Evolutionary conservation across 2,888 invertebrate genomes (phyloP), one percentile per base, ranked within the genome.

Genomic region (Apamea epomidion): DNA sequence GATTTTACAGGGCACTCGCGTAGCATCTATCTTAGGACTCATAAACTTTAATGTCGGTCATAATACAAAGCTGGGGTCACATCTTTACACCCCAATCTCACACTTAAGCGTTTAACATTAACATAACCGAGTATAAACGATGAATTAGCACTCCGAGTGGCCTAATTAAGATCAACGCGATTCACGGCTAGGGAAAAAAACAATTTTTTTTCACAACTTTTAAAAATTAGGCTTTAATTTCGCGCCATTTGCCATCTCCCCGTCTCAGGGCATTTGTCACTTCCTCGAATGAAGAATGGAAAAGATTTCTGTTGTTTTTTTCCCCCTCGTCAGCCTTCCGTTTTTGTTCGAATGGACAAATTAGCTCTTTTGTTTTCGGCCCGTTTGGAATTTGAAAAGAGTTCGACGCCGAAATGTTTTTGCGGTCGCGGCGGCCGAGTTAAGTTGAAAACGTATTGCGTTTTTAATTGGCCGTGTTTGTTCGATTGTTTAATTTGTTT

Each of bases 321-420:
- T 88, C 65, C 80, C 86, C 87, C 79, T 90, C 87, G 87, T 90
- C 90, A 90, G 83, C 83, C 84, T 75, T 84, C 72, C 74, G 83
- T 90, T 92, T 90, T 88, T 87, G 84, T 89, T 88, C 78, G 88
- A 88, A 88, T 89, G 91, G 91, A 94, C 93, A 93, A 94, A 94
- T 94, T 93, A 92, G 93, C 91, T 88, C 92, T 89, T 92, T 94
- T 94, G 93, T 94, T 92, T 91, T 78, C 81, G 83, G 80, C 67
- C 76, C 72, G 80, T 89, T 86, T 64, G 86, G 74, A 88, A 89
- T 89, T 92, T 91, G 87, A 91, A 94, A 93, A 91, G 92, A 89
- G 89, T 92, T 91, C 85, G 89, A 81, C 83, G 87, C 72, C 71
- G 76, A 89, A 89, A 86, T 84, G 88, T 84, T 89, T 90, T 88